These are phyloP conservation scores for Amphiprion percula DNA, from an alignment of 2,113 vertebrate genomes.

Conservation along the genomic window DNA sequence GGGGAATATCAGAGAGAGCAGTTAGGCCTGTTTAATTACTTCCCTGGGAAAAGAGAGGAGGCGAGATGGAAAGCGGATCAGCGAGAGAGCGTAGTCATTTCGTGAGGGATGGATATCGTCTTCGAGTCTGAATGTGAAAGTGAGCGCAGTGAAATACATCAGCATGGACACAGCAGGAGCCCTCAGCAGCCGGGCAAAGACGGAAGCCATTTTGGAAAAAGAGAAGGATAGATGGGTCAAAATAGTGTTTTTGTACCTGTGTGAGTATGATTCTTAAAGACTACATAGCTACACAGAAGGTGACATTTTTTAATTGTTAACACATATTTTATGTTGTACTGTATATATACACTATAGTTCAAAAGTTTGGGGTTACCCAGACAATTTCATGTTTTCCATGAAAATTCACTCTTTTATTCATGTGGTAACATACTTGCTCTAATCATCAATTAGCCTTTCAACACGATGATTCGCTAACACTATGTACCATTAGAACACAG, in stretches of 20 bases:
- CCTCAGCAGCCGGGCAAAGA: background rate
- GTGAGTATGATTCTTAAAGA: background rate
- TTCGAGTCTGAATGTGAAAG: conserved; percentile 70
- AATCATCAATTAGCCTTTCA: no score
- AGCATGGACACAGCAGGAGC: conserved; percentile 78
- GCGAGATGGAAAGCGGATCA: conserved; percentile 74
- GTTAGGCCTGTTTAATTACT: conserved; percentile 85
- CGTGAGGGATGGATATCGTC: conserved; percentile 64
- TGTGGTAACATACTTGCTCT: no score
- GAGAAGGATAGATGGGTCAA: background rate
- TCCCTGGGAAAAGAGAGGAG: conserved; percentile 84
- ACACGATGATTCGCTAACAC: no score
- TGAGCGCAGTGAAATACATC: conserved; percentile 77
- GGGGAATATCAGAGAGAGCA: conserved; percentile 68
- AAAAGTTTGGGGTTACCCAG: no score
- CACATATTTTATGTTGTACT: background rate
- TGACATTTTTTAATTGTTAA: background rate
- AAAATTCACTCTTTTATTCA: no score
- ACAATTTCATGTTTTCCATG: no score
- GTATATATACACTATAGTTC: background rate
- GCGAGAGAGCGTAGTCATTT: conserved; percentile 82
- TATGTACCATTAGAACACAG: no score
- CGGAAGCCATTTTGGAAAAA: conserved; percentile 6
- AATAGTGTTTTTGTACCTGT: background rate
- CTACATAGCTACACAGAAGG: background rate